Conservation (phyloP, 2,888 invertebrate genomes). For the Chymomyza fuscimana region DNA sequence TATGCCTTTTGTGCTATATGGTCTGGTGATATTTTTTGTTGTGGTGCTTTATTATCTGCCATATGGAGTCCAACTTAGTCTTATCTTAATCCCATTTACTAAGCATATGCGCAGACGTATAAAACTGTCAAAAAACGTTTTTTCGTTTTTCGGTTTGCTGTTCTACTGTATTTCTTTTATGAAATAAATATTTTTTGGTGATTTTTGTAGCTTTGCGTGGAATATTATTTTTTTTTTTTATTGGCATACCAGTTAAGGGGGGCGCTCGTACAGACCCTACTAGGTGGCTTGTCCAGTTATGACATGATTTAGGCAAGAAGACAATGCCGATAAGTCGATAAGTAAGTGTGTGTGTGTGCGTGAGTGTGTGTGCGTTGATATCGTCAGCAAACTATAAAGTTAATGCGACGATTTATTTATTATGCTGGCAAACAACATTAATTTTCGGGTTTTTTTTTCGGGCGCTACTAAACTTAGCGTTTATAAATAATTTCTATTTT, state of each 20-base stretch:
- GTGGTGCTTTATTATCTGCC: conserved; percentile 39
- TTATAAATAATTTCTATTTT: background rate
- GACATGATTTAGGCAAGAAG: conserved; percentile 57
- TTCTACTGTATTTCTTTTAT: background rate
- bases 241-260: background rate
- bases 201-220: background rate
- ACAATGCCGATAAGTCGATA: conserved; percentile 61
- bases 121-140: conserved; percentile 68
- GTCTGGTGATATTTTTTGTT: conserved; percentile 55
- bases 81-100: conserved; percentile 73
- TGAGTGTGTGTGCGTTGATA: conserved; percentile 43
- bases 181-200: conserved; percentile 3
- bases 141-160: background rate
- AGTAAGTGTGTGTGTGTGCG: background rate
- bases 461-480: background rate
- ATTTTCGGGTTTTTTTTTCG: conserved; percentile 11
- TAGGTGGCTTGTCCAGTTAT: conserved; percentile 4
- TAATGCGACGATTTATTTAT: conserved; percentile 68
- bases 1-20: background rate
- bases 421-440: conserved; percentile 46
- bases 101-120: conserved; percentile 64
- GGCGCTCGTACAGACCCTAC: background rate
- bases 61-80: conserved; percentile 50
- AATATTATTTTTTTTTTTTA: background rate
- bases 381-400: conserved; percentile 28